phyloP scores from a whole-genome alignment of 2,113 vertebrate genomes.

The Oxygymnocypris stewartii region DNA sequence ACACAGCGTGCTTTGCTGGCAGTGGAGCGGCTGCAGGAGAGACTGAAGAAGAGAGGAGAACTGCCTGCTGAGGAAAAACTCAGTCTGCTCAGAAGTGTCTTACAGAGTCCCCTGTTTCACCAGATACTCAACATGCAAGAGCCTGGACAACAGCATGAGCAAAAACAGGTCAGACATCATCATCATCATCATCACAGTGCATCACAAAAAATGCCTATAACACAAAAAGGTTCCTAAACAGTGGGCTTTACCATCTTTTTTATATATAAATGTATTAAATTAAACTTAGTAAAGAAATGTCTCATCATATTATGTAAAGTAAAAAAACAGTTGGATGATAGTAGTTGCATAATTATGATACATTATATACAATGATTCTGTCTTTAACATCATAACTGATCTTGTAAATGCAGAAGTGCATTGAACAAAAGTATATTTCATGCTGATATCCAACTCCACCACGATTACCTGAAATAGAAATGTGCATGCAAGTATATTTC shows the following conservation, averaged over 20 bases:
- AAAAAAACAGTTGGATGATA: neutral
- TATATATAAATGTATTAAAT: neutral
- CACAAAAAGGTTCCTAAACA: neutral
- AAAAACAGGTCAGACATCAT: constrained; percentile 71
- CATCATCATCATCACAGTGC: neutral
- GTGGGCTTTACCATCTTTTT: neutral
- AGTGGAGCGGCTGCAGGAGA: constrained; percentile 87
- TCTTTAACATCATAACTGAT: constrained; percentile 20
- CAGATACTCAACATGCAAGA: constrained; percentile 91
- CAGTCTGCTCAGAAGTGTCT: constrained; percentile 84
- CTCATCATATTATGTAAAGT: neutral
- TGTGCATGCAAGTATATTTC: neutral
- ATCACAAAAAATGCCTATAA: neutral
- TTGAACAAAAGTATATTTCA: neutral
- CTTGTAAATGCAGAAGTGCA: neutral
- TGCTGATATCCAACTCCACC: neutral
- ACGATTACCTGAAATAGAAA: neutral
- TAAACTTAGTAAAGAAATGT: neutral
- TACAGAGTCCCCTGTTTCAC: constrained; percentile 93
- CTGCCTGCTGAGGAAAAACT: constrained; percentile 85
- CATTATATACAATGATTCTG: neutral
- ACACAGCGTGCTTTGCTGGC: constrained; percentile 86
- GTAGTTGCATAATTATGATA: neutral
- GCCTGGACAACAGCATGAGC: constrained; percentile 80
- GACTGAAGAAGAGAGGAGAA: constrained; percentile 87